Percentiles rank a stretch among this genome's conserved stretches.
Conservation (phyloP, 1,140 invertebrate genomes). For the Drosophila mayri region DNA sequence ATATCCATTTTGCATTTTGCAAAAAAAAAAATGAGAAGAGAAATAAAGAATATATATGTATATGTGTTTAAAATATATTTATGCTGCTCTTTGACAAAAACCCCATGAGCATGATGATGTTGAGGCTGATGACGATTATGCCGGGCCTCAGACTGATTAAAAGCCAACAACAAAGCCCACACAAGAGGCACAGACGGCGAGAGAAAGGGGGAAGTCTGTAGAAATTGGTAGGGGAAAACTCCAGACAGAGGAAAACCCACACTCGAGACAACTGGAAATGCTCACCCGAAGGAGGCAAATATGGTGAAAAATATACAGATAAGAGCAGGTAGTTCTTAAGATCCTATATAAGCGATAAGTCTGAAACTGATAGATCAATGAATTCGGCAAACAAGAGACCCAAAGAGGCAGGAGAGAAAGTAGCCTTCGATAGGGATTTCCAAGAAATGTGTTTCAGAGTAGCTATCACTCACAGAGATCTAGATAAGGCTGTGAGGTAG, state of each 20-base stretch:
- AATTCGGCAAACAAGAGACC: conserved; percentile 21
- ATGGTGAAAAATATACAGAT: conserved; percentile 21
- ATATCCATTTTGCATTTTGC: conserved; percentile 77
- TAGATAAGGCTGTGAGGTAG: conserved; percentile 4
- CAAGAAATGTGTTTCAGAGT: conserved; percentile 23
- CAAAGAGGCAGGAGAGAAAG: background rate
- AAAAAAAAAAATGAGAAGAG: conserved; percentile 29
- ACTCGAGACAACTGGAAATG: conserved; percentile 10
- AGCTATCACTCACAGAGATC: conserved; percentile 27
- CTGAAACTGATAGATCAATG: conserved; percentile 41
- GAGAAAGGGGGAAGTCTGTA: background rate
- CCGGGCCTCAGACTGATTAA: conserved; percentile 70
- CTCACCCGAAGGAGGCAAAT: conserved; percentile 12
- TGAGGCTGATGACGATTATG: conserved; percentile 60
- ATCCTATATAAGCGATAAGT: conserved; percentile 34
- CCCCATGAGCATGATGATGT: conserved; percentile 32
- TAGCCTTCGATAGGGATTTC: conserved; percentile 35
- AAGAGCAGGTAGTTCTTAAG: conserved; percentile 48
- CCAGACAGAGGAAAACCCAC: conserved; percentile 43
- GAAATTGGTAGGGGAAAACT: conserved; percentile 22
- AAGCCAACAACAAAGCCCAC: conserved; percentile 54
- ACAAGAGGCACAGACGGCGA: conserved; percentile 15
- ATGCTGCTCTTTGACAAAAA: conserved; percentile 60
- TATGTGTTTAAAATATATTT: conserved; percentile 52
- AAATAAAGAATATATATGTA: conserved; percentile 18